Evolutionary conservation across 2,888 invertebrate genomes (phyloP), one percentile per base, ranked within the genome.

Genomic region (Spicauda simplicius): DNA sequence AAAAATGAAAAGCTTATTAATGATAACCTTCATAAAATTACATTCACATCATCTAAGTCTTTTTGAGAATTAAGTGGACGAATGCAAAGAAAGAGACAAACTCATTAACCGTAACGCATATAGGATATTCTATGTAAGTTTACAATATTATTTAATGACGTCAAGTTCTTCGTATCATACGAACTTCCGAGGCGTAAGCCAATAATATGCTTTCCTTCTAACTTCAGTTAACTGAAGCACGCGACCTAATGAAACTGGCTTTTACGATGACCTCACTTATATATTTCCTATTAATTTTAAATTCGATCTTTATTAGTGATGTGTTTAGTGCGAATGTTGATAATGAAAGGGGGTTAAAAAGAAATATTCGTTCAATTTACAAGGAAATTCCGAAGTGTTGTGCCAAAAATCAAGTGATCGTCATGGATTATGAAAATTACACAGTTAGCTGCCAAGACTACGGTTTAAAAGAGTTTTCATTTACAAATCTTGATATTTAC

Each of bases 361-460:
- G 41, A 14, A 10, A 45, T 45, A n/a, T n/a, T 45, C 45, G 45
- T 45, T 45, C 45, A n/a, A 45, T 5, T 45, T 45, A 45, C 11
- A 45, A 45, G n/a, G n/a, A 45, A 45, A 45, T 45, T 6, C 45
- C 45, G n/a, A 45, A 45, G 45, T 45, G 45, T n/a, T 45, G 45
- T 45, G 14, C 45, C 1, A 11, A 5, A 45, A n/a, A 45, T n/a
- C 45, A 45, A n/a, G 45, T n/a, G n/a, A 45, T 45, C 5, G 7
- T 45, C n/a, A 45, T 45, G 45, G 45, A 45, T 5, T 45, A 45
- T 6, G 45, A 45, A n/a, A 45, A 45, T n/a, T 45, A n/a, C 45
- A 45, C n/a, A 2, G 45, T 45, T n/a, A 45, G 45, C 45, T 45
- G 45, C 7, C 3, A 2, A 45, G n/a, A 45, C 11, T 45, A 45